Percentiles rank a stretch among this genome's conserved stretches.
These are phyloP conservation scores for Cephus pygmeus DNA, from an alignment of 2,888 invertebrate genomes.

Conservation along the genomic window DNA sequence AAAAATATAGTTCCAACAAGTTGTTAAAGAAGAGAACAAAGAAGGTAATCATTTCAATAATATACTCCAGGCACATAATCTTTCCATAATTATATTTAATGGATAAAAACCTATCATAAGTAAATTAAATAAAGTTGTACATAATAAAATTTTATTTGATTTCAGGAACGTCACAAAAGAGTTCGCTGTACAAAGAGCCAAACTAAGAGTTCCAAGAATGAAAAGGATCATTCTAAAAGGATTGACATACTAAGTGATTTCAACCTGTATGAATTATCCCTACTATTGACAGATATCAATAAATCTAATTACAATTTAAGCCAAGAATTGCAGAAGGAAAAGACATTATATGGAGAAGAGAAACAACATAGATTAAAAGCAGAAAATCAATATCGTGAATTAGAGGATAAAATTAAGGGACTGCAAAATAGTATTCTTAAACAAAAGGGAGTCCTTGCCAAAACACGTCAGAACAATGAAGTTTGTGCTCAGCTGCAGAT, in stretches of 20 bases:
- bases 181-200: neutral
- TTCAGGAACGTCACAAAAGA: neutral
- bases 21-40: neutral
- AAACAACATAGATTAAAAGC: slow-evolving; percentile 27
- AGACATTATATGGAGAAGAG: slow-evolving; percentile 28
- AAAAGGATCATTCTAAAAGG: neutral
- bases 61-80: neutral
- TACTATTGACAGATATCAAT: slow-evolving; percentile 24
- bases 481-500: slow-evolving; percentile 30
- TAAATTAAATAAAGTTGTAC: neutral
- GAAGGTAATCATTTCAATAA: neutral
- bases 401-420: slow-evolving; percentile 30
- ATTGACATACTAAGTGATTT: neutral
- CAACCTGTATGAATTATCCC: slow-evolving; percentile 18
- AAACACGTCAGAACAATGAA: slow-evolving; percentile 25
- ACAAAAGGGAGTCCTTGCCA: slow-evolving; percentile 22
- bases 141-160: neutral
- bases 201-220: neutral
- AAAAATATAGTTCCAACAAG: slow-evolving; percentile 1
- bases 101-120: neutral
- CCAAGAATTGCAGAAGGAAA: slow-evolving; percentile 26
- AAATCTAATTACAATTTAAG: slow-evolving; percentile 30
- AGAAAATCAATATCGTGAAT: slow-evolving; percentile 32
- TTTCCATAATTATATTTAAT: neutral
- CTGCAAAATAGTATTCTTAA: slow-evolving; percentile 27